These are phyloP conservation scores for Erebia ligea DNA, from an alignment of 2,888 invertebrate genomes.

Conservation along the genomic window DNA sequence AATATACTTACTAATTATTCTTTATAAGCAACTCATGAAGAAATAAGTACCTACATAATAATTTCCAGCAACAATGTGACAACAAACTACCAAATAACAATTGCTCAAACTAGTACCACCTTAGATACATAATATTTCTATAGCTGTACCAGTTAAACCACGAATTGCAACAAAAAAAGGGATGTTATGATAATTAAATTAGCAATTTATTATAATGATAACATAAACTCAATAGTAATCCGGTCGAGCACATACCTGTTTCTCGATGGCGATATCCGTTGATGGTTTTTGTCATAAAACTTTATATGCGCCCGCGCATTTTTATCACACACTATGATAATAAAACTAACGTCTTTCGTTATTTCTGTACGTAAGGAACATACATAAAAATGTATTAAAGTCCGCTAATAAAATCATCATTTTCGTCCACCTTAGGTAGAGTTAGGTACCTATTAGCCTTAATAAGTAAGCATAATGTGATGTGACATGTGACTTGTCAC, in stretches of 20 bases:
- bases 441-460: neutral
- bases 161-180: constrained; percentile 2
- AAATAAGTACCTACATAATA: neutral
- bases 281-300: constrained; percentile 47
- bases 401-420: neutral
- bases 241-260: constrained; percentile 34
- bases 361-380: constrained; percentile 31
- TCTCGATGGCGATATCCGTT: constrained; percentile 40
- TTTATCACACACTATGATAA: constrained; percentile 41
- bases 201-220: constrained; percentile 42
- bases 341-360: constrained; percentile 36
- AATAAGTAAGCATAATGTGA: neutral
- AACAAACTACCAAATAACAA: neutral
- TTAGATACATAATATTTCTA: neutral
- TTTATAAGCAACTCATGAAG: too few species aligned
- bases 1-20: too few species aligned
- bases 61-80: neutral
- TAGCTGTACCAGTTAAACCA: too few species aligned
- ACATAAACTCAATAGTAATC: constrained; percentile 48
- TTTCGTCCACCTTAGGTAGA: neutral
- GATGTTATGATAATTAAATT: constrained; percentile 28
- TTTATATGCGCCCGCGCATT: constrained; percentile 50
- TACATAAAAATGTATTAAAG: constrained; percentile 34
- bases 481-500: neutral
- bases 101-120: neutral